phyloP scores from a whole-genome alignment of 2,888 invertebrate species.

The Ichneumon xanthorius region DNA sequence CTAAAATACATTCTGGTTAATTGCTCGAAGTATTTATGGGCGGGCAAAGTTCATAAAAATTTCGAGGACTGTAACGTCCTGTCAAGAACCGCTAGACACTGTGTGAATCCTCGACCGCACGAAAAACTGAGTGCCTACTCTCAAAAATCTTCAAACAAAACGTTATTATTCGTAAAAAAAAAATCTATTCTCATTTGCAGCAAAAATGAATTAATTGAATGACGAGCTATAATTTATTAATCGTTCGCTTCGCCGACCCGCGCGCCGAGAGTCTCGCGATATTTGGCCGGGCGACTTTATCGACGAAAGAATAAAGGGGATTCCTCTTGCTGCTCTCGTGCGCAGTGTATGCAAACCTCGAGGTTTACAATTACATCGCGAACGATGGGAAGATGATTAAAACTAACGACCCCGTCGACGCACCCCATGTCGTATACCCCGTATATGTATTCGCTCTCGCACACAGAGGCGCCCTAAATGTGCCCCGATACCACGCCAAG shows the following conservation, averaged over 20 bases:
- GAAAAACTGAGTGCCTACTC: too few species aligned
- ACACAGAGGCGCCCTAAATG: not conserved
- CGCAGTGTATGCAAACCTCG: conserved; percentile 45
- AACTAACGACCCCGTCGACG: conserved; percentile 49
- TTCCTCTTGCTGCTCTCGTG: not conserved
- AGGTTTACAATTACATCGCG: conserved; percentile 46
- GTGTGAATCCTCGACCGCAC: too few species aligned
- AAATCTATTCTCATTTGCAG: not conserved
- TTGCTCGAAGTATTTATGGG: too few species aligned
- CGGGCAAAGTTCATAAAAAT: too few species aligned
- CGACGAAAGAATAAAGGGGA: conserved; percentile 14
- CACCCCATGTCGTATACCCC: conserved; percentile 18
- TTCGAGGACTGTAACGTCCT: too few species aligned
- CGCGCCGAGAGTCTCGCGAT: not conserved
- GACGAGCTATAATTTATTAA: not conserved
- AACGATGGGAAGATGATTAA: conserved; percentile 41
- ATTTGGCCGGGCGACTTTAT: not conserved
- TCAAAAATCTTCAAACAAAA: not conserved
- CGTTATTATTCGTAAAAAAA: not conserved
- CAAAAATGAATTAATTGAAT: not conserved
- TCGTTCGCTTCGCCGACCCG: not conserved
- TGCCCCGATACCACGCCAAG: not conserved
- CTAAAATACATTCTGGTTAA: too few species aligned
- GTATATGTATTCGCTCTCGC: not conserved
- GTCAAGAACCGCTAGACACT: too few species aligned